Evolutionary conservation across 1,140 invertebrate genomes (phyloP).

Genomic region (Drosophila murphyi): DNA sequence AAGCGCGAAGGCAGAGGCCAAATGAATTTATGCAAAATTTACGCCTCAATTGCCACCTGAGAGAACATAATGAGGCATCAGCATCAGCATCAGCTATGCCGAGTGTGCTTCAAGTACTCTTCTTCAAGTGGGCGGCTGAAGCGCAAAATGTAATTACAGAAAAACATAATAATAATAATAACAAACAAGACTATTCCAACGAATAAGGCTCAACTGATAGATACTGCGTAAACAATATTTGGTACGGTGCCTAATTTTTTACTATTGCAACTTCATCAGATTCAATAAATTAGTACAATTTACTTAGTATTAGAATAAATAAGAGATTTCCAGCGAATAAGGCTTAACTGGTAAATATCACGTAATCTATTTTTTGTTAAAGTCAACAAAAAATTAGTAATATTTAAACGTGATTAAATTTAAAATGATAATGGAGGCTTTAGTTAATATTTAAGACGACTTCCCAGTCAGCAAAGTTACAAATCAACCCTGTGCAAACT

Average conservation of each 20-base stretch:
- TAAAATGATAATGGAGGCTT: background rate
- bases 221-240: slow-evolving; percentile 14
- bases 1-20: slow-evolving; percentile 44
- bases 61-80: slow-evolving; percentile 56
- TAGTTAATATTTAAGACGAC: too few species aligned
- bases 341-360: too few species aligned
- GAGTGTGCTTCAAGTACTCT: slow-evolving; percentile 19
- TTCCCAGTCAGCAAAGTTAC: too few species aligned
- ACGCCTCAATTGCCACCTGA: slow-evolving; percentile 52
- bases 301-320: too few species aligned
- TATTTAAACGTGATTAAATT: too few species aligned
- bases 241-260: too few species aligned
- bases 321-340: too few species aligned
- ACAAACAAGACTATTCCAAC: slow-evolving; percentile 9
- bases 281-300: too few species aligned
- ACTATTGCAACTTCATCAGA: too few species aligned
- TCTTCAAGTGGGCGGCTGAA: slow-evolving; percentile 17
- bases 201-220: background rate
- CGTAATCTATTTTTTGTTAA: too few species aligned
- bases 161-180: slow-evolving; percentile 12
- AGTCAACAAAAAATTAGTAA: too few species aligned
- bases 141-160: slow-evolving; percentile 37
- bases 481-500: too few species aligned
- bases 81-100: slow-evolving; percentile 8
- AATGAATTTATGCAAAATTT: slow-evolving; percentile 61